Evolutionary conservation across 2,113 vertebrate species (phyloP).

Genomic region (Tonatia bakeri): DNA sequence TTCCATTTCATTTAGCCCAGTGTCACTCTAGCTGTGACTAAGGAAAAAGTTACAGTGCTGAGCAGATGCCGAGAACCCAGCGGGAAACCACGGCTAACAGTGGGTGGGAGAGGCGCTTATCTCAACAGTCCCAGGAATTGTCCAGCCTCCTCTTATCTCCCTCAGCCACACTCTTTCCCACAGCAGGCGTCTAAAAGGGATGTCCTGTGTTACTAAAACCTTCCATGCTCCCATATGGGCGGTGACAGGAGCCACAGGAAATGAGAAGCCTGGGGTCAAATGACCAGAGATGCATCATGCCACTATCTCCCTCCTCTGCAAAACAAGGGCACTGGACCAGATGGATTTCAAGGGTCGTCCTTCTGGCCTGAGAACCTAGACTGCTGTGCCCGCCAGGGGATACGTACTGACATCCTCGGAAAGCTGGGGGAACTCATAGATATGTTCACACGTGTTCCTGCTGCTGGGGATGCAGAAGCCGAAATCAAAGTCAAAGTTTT

Average conservation of each 20-base stretch:
- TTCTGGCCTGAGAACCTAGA: background rate
- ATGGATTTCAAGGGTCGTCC: background rate
- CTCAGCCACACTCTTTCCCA: background rate
- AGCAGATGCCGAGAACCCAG: background rate
- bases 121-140: fast-evolving
- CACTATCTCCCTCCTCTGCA: background rate
- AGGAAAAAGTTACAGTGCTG: background rate
- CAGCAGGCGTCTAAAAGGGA: background rate
- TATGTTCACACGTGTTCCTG: slow-evolving; percentile 97
- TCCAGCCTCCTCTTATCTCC: background rate
- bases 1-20: background rate
- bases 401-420: slow-evolving; percentile 96
- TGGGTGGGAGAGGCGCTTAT: fast-evolving
- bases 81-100: background rate
- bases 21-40: background rate
- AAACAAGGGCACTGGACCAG: background rate
- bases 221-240: background rate
- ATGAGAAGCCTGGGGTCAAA: background rate
- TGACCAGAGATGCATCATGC: background rate
- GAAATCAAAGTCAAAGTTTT: slow-evolving; percentile 99
- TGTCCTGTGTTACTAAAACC: background rate
- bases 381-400: background rate
- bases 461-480: slow-evolving; percentile 99
- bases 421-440: slow-evolving; percentile 98
- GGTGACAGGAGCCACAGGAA: background rate